Percentiles rank a stretch among this genome's conserved stretches.
These are phyloP conservation scores for Cercopithecus neglectus DNA, from an alignment of 2,797 vertebrate genomes.

Conservation along the genomic window DNA sequence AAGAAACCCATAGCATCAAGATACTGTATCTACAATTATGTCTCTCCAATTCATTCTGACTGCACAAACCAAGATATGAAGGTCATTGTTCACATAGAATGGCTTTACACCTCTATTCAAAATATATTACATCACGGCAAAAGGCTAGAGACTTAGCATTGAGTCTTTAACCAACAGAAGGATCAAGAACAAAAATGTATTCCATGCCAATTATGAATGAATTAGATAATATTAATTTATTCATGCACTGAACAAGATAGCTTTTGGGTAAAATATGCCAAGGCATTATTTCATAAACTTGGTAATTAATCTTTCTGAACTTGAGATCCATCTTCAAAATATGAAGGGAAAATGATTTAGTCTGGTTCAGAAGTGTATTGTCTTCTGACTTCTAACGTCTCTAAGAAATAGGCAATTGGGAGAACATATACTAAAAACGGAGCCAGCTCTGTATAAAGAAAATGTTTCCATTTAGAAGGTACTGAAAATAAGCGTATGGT, in stretches of 20 bases:
- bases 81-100: not conserved
- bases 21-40: not conserved
- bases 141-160: not conserved
- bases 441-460: not conserved
- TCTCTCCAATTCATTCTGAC: not conserved
- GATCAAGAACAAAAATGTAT: not conserved
- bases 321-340: not conserved
- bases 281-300: not conserved
- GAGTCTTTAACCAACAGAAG: not conserved
- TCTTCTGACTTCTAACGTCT: not conserved
- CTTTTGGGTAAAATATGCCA: not conserved
- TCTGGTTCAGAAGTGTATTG: not conserved
- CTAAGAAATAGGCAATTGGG: not conserved
- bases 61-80: not conserved
- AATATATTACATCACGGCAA: not conserved
- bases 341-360: not conserved
- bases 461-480: not conserved
- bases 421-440: not conserved
- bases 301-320: not conserved
- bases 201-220: not conserved
- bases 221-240: not conserved
- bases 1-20: not conserved
- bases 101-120: not conserved
- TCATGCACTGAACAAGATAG: not conserved
- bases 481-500: constrained; percentile 3